Evolutionary conservation across 2,797 vertebrate species (phyloP).

Genomic region (Anisognathus igniventris): DNA sequence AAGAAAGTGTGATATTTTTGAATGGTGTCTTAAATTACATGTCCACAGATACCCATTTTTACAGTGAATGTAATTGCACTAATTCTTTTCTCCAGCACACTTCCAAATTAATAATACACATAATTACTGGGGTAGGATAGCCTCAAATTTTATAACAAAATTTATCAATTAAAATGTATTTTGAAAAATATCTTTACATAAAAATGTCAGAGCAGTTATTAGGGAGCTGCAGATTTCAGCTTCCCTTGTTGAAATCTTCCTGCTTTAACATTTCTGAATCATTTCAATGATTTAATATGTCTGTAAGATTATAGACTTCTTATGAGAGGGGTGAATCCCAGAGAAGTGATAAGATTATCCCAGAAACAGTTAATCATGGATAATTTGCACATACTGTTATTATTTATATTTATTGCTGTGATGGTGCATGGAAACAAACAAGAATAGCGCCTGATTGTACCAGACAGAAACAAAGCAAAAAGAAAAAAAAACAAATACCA

Average conservation of each 20-base stretch:
- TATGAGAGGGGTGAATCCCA: not conserved
- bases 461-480: not conserved
- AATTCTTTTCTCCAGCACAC: not conserved
- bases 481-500: not conserved
- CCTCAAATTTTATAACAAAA: not conserved
- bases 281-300: not conserved
- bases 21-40: not conserved
- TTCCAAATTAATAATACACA: not conserved
- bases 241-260: not conserved
- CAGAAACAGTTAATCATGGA: not conserved
- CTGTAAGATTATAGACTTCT: not conserved
- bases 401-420: not conserved
- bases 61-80: not conserved
- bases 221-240: not conserved
- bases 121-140: not conserved
- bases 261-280: not conserved
- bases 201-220: not conserved
- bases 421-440: slow-evolving; percentile 6
- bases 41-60: not conserved
- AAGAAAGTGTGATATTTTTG: not conserved
- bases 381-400: not conserved
- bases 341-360: not conserved
- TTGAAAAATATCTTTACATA: not conserved
- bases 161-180: not conserved
- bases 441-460: slow-evolving; percentile 2